Conservation (phyloP, 1,140 invertebrate species). For the Helicoverpa armigera region DNA sequence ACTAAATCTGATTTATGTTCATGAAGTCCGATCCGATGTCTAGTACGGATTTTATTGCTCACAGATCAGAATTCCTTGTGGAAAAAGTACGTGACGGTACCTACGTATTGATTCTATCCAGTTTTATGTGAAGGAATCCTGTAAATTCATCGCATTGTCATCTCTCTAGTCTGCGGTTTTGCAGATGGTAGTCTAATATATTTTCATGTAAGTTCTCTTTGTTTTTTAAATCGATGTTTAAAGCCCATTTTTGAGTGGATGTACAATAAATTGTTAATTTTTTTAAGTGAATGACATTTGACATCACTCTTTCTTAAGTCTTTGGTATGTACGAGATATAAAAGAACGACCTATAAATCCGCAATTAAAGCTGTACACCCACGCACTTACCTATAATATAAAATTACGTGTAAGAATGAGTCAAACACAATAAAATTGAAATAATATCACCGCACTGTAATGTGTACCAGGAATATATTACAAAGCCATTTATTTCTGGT, state of each 20-base stretch:
- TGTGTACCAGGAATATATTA: conserved; percentile 25
- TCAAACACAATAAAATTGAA: conserved; percentile 11
- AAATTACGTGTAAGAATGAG: neutral
- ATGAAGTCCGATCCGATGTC: conserved; percentile 31
- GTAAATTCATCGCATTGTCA: conserved; percentile 35
- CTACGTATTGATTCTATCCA: conserved; percentile 20
- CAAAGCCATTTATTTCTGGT: conserved; percentile 28
- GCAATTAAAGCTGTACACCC: too few species aligned
- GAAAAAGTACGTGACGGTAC: conserved; percentile 23
- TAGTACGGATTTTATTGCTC: conserved; percentile 24
- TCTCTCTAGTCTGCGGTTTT: conserved; percentile 1
- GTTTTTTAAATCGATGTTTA: neutral
- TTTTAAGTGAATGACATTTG: too few species aligned
- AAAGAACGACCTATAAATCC: too few species aligned
- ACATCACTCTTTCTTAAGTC: too few species aligned
- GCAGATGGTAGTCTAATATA: neutral
- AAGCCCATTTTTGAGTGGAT: too few species aligned
- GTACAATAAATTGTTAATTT: too few species aligned
- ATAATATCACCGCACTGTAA: conserved; percentile 9
- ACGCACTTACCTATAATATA: too few species aligned
- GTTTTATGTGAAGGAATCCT: conserved; percentile 28
- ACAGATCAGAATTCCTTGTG: conserved; percentile 22
- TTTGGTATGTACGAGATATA: too few species aligned
- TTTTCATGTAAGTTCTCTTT: neutral
- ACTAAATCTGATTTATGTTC: conserved; percentile 17